Percentiles rank a stretch among this genome's conserved stretches.
Evolutionary conservation across 2,888 invertebrate genomes (phyloP).

Genomic region (Antheraea assamensis): DNA sequence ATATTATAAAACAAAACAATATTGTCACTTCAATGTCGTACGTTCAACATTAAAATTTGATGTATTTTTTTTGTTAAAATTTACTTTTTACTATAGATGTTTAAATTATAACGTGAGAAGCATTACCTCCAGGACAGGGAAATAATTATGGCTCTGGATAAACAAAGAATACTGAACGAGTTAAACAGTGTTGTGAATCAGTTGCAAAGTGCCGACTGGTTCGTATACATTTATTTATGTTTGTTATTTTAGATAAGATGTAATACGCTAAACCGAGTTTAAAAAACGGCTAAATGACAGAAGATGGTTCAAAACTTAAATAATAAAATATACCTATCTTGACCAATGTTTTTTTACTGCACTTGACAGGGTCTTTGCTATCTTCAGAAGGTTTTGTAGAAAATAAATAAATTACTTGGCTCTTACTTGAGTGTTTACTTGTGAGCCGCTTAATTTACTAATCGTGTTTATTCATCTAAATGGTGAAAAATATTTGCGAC

Average conservation of each 20-base stretch:
- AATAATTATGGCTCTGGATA: conserved; percentile 64
- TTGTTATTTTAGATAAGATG: background rate
- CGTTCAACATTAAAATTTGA: conserved; percentile 18
- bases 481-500: too few relatives aligned
- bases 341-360: too few relatives aligned
- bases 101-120: conserved; percentile 11
- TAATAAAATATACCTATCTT: too few relatives aligned
- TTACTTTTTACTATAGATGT: conserved; percentile 13
- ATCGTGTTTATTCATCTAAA: too few relatives aligned
- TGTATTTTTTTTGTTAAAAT: conserved; percentile 11
- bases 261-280: too few relatives aligned
- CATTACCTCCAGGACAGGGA: background rate
- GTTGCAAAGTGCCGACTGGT: conserved; percentile 75
- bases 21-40: conserved; percentile 22
- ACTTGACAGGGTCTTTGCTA: too few relatives aligned
- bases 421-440: too few relatives aligned
- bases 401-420: too few relatives aligned
- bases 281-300: too few relatives aligned
- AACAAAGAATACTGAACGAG: conserved; percentile 69
- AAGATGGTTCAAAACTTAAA: too few relatives aligned
- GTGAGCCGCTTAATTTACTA: too few relatives aligned
- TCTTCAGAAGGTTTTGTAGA: too few relatives aligned
- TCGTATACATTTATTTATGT: conserved; percentile 33
- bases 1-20: conserved; percentile 37
- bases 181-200: conserved; percentile 75